Conservation (phyloP, 2,797 vertebrate species). For the Ambastaia sidthimunki region DNA sequence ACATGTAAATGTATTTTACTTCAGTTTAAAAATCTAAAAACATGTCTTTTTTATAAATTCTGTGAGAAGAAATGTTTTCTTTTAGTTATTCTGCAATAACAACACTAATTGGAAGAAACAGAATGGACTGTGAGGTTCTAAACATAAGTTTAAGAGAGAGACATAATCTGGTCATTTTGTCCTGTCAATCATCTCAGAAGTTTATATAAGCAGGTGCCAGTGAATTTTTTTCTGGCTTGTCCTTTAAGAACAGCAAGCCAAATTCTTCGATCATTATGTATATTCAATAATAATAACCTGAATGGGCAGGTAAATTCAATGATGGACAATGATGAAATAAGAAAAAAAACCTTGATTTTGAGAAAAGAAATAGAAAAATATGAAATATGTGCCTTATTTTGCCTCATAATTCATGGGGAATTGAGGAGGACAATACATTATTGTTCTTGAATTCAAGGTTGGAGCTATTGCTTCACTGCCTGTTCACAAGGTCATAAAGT, state of each 20-base stretch:
- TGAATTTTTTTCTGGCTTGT: background rate
- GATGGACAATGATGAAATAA: background rate
- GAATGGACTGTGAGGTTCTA: background rate
- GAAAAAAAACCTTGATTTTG: conserved; percentile 3
- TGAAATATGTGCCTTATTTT: conserved; percentile 37
- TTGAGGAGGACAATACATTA: conserved; percentile 28
- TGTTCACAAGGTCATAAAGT: conserved; percentile 28
- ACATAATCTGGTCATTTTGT: background rate
- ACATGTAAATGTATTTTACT: background rate
- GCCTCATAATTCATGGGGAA: conserved; percentile 18
- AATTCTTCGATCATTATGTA: background rate
- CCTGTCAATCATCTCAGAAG: background rate
- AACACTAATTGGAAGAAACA: no score
- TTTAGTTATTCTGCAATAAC: background rate
- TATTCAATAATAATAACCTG: background rate
- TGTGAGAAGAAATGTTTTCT: no score
- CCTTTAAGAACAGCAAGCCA: background rate
- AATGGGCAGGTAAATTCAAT: background rate
- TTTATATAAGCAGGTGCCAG: background rate
- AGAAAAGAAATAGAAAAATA: conserved; percentile 9
- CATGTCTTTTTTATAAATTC: background rate
- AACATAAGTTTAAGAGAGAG: background rate
- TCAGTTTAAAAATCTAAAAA: no score
- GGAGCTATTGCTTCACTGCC: conserved; percentile 7
- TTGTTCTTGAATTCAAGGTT: conserved; percentile 26